phyloP scores from a whole-genome alignment of 2,797 vertebrate species.

The Syngnathus rostellatus region DNA sequence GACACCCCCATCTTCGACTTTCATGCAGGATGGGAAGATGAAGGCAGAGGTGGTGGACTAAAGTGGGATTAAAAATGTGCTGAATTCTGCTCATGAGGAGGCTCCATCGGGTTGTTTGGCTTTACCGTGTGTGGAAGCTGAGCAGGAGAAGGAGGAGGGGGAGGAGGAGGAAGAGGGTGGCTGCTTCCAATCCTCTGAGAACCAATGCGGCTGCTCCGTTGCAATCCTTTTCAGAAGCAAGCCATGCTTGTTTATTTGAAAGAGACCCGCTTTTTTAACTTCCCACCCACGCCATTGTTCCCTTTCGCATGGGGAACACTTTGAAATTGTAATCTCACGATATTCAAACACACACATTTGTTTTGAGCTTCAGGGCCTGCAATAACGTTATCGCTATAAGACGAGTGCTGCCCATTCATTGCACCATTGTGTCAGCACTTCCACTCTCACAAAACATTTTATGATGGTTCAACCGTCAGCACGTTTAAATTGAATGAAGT shows the following conservation, averaged over 20 bases:
- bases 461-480: not conserved
- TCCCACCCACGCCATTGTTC: slow-evolving; percentile 66
- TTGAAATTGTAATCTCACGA: slow-evolving; percentile 76
- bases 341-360: slow-evolving; percentile 74
- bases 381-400: slow-evolving; percentile 68
- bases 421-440: not conserved
- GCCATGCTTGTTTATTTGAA: slow-evolving; percentile 75
- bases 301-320: slow-evolving; percentile 68
- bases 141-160: not conserved
- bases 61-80: slow-evolving; percentile 22
- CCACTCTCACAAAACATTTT: not conserved
- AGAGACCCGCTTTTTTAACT: slow-evolving; percentile 67
- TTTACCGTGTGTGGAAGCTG: slow-evolving; percentile 9
- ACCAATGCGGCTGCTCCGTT: slow-evolving; percentile 61
- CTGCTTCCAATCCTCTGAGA: slow-evolving; percentile 51
- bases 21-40: slow-evolving; percentile 28
- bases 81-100: slow-evolving; percentile 36
- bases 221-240: slow-evolving; percentile 51
- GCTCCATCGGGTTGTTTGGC: slow-evolving; percentile 38
- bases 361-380: slow-evolving; percentile 69
- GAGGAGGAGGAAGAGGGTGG: slow-evolving; percentile 36
- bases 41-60: slow-evolving; percentile 12
- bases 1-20: slow-evolving; percentile 40
- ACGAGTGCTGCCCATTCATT: slow-evolving; percentile 22
- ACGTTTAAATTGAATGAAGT: not conserved